Percentiles rank a stretch among this genome's conserved stretches.
These are phyloP conservation scores for Eristalinus sepulchralis DNA, from an alignment of 2,888 invertebrate species.

Conservation along the genomic window DNA sequence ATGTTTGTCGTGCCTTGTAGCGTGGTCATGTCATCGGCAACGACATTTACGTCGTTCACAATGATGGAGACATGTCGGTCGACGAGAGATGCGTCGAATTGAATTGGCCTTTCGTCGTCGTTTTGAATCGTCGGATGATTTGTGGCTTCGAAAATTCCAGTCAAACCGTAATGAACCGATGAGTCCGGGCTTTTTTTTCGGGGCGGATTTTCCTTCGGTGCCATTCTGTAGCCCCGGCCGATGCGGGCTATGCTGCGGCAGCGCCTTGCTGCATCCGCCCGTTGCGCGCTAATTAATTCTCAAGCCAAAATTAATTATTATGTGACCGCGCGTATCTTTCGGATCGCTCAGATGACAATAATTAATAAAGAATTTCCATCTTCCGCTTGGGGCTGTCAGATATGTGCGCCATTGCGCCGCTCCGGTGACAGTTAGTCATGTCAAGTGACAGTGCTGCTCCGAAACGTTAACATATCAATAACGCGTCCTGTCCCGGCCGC, in stretches of 20 bases:
- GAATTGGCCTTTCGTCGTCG: slow-evolving; percentile 68
- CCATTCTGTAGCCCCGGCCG: neutral
- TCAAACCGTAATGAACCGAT: slow-evolving; percentile 62
- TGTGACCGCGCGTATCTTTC: slow-evolving; percentile 38
- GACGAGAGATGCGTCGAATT: slow-evolving; percentile 51
- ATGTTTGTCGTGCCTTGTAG: slow-evolving; percentile 57
- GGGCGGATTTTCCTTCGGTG: neutral
- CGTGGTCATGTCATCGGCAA: slow-evolving; percentile 46
- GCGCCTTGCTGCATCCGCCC: slow-evolving; percentile 8
- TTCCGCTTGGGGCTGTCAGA: slow-evolving; percentile 23
- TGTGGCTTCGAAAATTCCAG: slow-evolving; percentile 60
- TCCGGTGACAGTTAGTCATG: slow-evolving; percentile 52
- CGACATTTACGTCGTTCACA: slow-evolving; percentile 20
- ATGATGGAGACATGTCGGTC: slow-evolving; percentile 70
- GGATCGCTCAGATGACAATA: slow-evolving; percentile 57
- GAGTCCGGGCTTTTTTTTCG: slow-evolving; percentile 1
- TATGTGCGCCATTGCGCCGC: slow-evolving; percentile 7
- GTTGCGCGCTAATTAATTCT: slow-evolving; percentile 58
- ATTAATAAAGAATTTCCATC: slow-evolving; percentile 71
- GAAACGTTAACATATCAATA: slow-evolving; percentile 67
- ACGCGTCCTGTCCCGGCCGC: slow-evolving; percentile 5
- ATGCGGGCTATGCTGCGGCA: neutral
- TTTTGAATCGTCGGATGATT: slow-evolving; percentile 67
- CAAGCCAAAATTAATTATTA: slow-evolving; percentile 68
- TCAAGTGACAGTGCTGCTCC: slow-evolving; percentile 55